Percentiles rank a stretch among this genome's conserved stretches.
Evolutionary conservation across 2,113 vertebrate genomes (phyloP).

Genomic region (Piprites chloris): DNA sequence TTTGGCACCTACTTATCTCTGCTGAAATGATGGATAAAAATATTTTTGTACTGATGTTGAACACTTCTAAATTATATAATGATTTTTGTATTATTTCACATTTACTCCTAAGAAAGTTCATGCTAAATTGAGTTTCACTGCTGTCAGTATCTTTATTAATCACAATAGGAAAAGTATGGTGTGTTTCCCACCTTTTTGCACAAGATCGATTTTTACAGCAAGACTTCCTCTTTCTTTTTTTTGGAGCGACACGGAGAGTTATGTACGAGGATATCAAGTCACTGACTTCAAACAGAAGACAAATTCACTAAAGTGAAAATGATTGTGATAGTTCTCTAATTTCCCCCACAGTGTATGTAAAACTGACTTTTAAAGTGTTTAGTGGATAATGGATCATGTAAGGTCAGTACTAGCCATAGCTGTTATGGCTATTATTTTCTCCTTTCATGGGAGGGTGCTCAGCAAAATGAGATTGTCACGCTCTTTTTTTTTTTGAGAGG

Average conservation of each 20-base stretch:
- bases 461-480: slow-evolving; percentile 85
- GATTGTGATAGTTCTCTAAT: slow-evolving; percentile 72
- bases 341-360: slow-evolving; percentile 75
- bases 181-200: background rate
- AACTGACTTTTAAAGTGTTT: slow-evolving; percentile 83
- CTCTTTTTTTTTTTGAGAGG: slow-evolving; percentile 76
- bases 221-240: slow-evolving; percentile 19
- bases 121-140: slow-evolving; percentile 2
- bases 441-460: slow-evolving; percentile 83
- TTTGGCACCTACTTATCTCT: slow-evolving; percentile 74
- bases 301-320: slow-evolving; percentile 76
- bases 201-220: slow-evolving; percentile 38
- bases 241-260: background rate
- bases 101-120: slow-evolving; percentile 60
- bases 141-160: slow-evolving; percentile 20
- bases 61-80: slow-evolving; percentile 72
- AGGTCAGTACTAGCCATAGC: slow-evolving; percentile 78
- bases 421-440: slow-evolving; percentile 80
- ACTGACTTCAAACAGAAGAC: slow-evolving; percentile 68
- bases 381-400: slow-evolving; percentile 81
- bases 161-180: slow-evolving; percentile 24
- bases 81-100: slow-evolving; percentile 68
- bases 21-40: slow-evolving; percentile 76
- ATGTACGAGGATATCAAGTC: slow-evolving; percentile 65
- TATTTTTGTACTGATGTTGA: slow-evolving; percentile 73